Evolutionary conservation across 2,888 invertebrate species (phyloP), one percentile per base, ranked within the genome.

Genomic region (Oxystoma pomonae): DNA sequence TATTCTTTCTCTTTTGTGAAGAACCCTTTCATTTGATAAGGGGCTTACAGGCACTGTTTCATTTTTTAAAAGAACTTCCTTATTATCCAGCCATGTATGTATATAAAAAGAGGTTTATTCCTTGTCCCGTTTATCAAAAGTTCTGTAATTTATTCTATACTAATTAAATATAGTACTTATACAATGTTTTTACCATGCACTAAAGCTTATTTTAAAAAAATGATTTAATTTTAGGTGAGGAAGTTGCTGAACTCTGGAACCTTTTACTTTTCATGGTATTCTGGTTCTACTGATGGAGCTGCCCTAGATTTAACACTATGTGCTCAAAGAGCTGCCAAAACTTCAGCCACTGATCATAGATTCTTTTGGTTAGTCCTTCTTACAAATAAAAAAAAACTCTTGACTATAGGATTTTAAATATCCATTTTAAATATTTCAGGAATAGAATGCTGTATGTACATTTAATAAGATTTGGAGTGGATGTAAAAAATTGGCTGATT

Each of bases 221-320:
- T 9, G 35, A 53, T 57, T 53, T 50, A 22, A 51, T 73, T 72
- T 53, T 55, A 80, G 79, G 80, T 86, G 2, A 87, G 94, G 68
- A 96, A 97, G 80, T 83, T 99, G 61, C 83, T 99, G 1, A 97
- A 96, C 78, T 97, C 98, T n/a, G 98, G 98, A 12, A 97, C 96
- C 50, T 98, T 98, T 80, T 99, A 99, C 79, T 99, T 99, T 80
- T 92, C 97, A 0, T 93, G 92, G 91, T 86, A 75, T 63, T 80
- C 78, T 35, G 76, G 73, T 2, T 73, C 74, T 50, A 61, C 72
- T 22, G 73, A 75, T 20, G 72, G 73, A n/a, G 64, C 69, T 22
- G 70, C 75, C 9, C 88, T 96, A 76, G 98, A 99, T 83, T 87
- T 99, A 65, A 98, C 97, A 16, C 82, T 98, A 61, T 97, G 96